phyloP scores from a whole-genome alignment of 2,797 vertebrate genomes.

The Myotis vivesi region DNA sequence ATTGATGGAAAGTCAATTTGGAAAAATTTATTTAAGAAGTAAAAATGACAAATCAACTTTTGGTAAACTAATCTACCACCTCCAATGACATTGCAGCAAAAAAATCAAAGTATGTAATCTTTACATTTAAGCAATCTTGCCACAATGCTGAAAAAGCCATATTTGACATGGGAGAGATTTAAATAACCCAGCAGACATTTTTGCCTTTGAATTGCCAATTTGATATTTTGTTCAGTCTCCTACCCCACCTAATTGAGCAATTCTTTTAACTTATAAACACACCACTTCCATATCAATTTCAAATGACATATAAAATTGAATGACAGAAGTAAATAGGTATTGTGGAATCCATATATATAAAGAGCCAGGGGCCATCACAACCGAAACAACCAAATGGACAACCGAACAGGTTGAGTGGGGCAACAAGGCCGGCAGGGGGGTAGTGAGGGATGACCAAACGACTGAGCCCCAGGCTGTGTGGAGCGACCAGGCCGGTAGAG shows the following conservation, averaged over 20 bases:
- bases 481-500: too few species aligned
- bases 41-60: constrained; percentile 32
- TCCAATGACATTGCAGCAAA: not conserved
- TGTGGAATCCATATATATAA: not conserved
- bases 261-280: not conserved
- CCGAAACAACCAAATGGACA: too few species aligned
- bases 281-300: constrained; percentile 4
- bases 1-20: not conserved
- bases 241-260: not conserved
- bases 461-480: too few species aligned
- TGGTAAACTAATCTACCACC: not conserved
- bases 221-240: not conserved
- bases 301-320: constrained; percentile 47
- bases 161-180: constrained; percentile 21
- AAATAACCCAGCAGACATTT: not conserved
- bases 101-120: not conserved
- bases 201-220: not conserved
- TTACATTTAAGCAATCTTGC: not conserved
- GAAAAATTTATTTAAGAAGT: not conserved
- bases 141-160: not conserved
- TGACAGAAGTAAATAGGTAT: not conserved
- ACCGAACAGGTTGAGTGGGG: too few species aligned
- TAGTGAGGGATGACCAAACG: too few species aligned
- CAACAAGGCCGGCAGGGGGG: too few species aligned
- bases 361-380: too few species aligned